These are phyloP conservation scores for Antheraea pernyi DNA, from an alignment of 1,140 invertebrate genomes.

Conservation along the genomic window DNA sequence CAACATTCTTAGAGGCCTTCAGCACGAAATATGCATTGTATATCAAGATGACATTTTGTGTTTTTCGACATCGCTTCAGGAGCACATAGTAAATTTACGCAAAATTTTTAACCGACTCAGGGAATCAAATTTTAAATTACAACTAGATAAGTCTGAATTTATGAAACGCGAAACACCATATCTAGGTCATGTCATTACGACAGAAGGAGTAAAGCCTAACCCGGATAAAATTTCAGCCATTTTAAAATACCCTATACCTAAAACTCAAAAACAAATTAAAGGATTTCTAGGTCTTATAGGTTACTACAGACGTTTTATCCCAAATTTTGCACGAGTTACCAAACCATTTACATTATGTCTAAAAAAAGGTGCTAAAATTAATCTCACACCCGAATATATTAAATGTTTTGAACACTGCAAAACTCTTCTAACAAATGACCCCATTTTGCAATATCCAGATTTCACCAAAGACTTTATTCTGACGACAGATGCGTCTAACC, in stretches of 20 bases:
- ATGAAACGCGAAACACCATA: slow-evolving; percentile 12
- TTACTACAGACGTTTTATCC: slow-evolving; percentile 32
- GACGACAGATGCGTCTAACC: too few relatives aligned
- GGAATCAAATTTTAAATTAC: slow-evolving; percentile 18
- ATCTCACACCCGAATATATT: neutral
- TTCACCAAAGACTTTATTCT: neutral
- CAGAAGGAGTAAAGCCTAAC: slow-evolving; percentile 11
- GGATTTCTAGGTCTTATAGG: slow-evolving; percentile 41
- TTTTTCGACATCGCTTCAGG: slow-evolving; percentile 11
- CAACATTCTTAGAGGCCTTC: slow-evolving; percentile 12
- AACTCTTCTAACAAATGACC: slow-evolving; percentile 6
- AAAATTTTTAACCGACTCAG: slow-evolving; percentile 14
- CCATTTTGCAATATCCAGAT: slow-evolving; percentile 4
- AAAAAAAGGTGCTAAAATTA: neutral
- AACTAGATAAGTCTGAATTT: slow-evolving; percentile 15
- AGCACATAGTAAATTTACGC: slow-evolving; percentile 15
- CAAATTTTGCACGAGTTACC: slow-evolving; percentile 38
- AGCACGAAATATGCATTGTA: slow-evolving; percentile 7
- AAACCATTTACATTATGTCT: slow-evolving; percentile 11
- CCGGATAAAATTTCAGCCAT: slow-evolving; percentile 16
- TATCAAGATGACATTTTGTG: slow-evolving; percentile 12
- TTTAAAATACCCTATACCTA: slow-evolving; percentile 41
- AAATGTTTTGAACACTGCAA: slow-evolving; percentile 5
- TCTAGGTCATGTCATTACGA: slow-evolving; percentile 16
- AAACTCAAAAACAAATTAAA: slow-evolving; percentile 40